Evolutionary conservation across 2,888 invertebrate genomes (phyloP).

Genomic region (Ophraella communa): DNA sequence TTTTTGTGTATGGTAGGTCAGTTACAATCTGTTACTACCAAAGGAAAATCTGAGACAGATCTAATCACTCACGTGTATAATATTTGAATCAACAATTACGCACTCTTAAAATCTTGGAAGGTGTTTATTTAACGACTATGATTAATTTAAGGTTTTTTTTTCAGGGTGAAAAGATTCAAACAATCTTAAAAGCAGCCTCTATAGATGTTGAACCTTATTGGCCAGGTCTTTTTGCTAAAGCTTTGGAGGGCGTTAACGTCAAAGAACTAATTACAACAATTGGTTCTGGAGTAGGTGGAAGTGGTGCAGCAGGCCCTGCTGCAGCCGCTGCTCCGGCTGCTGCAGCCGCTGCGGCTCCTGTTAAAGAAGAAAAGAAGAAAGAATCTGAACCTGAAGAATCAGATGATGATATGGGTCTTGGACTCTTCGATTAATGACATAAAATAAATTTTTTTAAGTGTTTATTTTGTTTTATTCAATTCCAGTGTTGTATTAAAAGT

Average conservation of each 20-base stretch:
- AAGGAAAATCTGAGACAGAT: conserved; percentile 51
- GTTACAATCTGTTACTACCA: conserved; percentile 43
- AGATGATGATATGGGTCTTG: conserved; percentile 95
- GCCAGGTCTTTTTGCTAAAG: conserved; percentile 98
- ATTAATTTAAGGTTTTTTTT: too few relatives aligned
- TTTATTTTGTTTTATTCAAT: conserved; percentile 1
- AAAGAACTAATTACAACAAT: conserved; percentile 93
- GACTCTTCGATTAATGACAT: conserved; percentile 71
- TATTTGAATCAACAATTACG: too few relatives aligned
- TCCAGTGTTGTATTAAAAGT: too few relatives aligned
- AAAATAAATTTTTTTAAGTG: conserved; percentile 20
- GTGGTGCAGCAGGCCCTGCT: conserved; percentile 74
- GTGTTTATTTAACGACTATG: too few relatives aligned
- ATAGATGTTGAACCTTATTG: conserved; percentile 98
- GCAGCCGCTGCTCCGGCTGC: conserved; percentile 73
- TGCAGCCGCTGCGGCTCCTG: conserved; percentile 66
- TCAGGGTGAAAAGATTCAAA: conserved; percentile 95
- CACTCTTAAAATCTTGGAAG: too few relatives aligned
- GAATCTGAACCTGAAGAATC: conserved; percentile 79
- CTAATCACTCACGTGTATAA: too few relatives aligned
- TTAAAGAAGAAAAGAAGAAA: conserved; percentile 81
- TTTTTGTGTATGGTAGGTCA: conserved; percentile 51
- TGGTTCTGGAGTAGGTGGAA: conserved; percentile 88
- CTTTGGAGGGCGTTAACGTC: conserved; percentile 92
- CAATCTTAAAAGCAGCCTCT: conserved; percentile 94